A percentile compares a stretch with the other conserved stretches of the same genome.
These are phyloP conservation scores for Poecilia velifera DNA, from an alignment of 2,797 vertebrate species.

Conservation along the genomic window DNA sequence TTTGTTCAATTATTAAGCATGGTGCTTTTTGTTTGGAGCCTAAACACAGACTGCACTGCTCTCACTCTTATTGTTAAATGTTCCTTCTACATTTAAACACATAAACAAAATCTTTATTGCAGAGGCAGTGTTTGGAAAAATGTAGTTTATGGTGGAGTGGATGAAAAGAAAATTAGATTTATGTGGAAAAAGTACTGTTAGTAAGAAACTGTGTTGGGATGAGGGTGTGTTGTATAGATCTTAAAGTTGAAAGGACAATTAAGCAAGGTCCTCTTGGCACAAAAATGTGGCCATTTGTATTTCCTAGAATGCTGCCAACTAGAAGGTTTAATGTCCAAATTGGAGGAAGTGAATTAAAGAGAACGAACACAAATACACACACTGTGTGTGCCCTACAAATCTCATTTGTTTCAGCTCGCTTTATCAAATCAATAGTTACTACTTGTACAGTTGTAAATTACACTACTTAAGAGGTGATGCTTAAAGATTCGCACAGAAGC, in stretches of 20 bases:
- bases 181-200: neutral
- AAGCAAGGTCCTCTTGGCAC: constrained; percentile 31
- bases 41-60: neutral
- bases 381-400: constrained; percentile 3
- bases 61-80: neutral
- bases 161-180: neutral
- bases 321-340: constrained; percentile 20
- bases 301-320: constrained; percentile 42
- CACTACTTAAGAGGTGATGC: constrained; percentile 8
- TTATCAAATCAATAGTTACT: constrained; percentile 31
- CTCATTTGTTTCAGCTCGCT: constrained; percentile 22
- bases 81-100: neutral
- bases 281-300: constrained; percentile 32
- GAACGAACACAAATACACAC: constrained; percentile 19
- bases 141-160: neutral
- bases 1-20: constrained; percentile 16
- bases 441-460: constrained; percentile 25
- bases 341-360: constrained; percentile 30
- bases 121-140: neutral
- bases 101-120: neutral
- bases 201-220: neutral
- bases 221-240: constrained; percentile 16
- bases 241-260: constrained; percentile 38
- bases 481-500: neutral
- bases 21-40: constrained; percentile 2